Evolutionary conservation across 1,140 invertebrate species (phyloP).

Genomic region (Euglossa dilemma): DNA sequence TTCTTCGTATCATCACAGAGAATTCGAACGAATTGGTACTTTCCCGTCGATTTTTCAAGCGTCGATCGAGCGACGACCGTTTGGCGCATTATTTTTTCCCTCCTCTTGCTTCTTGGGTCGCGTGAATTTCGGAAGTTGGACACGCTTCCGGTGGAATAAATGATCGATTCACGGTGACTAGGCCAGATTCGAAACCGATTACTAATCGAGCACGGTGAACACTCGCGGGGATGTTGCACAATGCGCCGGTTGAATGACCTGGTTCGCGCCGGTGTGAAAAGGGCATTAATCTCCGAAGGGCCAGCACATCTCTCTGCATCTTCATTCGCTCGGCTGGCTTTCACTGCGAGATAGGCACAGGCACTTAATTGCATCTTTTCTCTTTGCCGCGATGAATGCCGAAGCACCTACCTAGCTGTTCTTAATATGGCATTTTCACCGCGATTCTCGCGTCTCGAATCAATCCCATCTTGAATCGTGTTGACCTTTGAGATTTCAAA

Average conservation of each 20-base stretch:
- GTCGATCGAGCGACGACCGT: too few species aligned
- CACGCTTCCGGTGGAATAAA: neutral
- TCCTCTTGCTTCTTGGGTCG: neutral
- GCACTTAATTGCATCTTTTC: slow-evolving; percentile 51
- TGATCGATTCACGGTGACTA: slow-evolving; percentile 7
- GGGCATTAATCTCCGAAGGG: slow-evolving; percentile 43
- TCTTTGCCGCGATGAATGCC: slow-evolving; percentile 32
- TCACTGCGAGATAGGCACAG: slow-evolving; percentile 43
- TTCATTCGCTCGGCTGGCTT: slow-evolving; percentile 41
- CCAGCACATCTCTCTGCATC: slow-evolving; percentile 35
- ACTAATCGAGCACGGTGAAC: slow-evolving; percentile 28
- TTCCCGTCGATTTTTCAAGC: too few species aligned
- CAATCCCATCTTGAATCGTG: neutral
- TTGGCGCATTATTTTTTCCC: neutral
- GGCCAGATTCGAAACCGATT: slow-evolving; percentile 16
- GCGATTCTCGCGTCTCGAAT: neutral
- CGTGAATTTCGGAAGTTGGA: neutral
- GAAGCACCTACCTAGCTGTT: slow-evolving; percentile 23
- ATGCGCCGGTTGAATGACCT: slow-evolving; percentile 28
- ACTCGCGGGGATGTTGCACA: slow-evolving; percentile 15
- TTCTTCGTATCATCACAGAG: too few species aligned
- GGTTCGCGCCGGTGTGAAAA: slow-evolving; percentile 25
- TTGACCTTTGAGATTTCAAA: slow-evolving; percentile 10
- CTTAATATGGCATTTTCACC: neutral
- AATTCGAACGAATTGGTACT: too few species aligned